These are phyloP conservation scores for Tillus elongatus DNA, from an alignment of 2,888 invertebrate species.

Conservation along the genomic window DNA sequence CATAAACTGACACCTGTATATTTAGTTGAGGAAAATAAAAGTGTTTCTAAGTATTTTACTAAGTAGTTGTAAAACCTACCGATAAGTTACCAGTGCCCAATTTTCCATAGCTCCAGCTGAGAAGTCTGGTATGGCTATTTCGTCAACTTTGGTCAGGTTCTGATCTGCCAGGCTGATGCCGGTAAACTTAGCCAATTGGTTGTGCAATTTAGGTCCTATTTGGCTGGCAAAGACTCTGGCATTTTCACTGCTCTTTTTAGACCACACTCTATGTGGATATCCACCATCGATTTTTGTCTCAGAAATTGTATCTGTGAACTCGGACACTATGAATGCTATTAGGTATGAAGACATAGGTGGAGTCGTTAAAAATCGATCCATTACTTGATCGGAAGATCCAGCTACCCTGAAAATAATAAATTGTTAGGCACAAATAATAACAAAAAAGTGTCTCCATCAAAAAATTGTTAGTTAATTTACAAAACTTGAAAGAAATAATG, in stretches of 20 bases:
- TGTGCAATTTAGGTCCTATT: constrained; percentile 42
- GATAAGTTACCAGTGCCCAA: constrained; percentile 80
- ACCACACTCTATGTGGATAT: constrained; percentile 34
- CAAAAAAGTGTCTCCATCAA: too few species aligned
- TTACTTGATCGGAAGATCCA: too few species aligned
- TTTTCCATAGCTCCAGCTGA: constrained; percentile 85
- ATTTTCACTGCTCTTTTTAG: constrained; percentile 41
- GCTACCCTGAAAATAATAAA: too few species aligned
- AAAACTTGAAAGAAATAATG: too few species aligned
- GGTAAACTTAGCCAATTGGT: constrained; percentile 50
- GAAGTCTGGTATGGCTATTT: constrained; percentile 80
- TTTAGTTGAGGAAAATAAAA: too few species aligned
- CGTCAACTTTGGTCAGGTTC: constrained; percentile 64
- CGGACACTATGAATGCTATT: constrained; percentile 74
- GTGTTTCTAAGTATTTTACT: too few species aligned
- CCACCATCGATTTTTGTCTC: not conserved
- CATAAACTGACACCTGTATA: too few species aligned
- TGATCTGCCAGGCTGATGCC: constrained; percentile 41
- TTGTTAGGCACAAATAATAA: too few species aligned
- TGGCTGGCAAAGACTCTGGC: constrained; percentile 43
- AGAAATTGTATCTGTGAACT: constrained; percentile 45
- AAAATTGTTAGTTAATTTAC: too few species aligned
- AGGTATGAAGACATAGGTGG: constrained; percentile 76
- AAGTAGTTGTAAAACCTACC: too few species aligned
- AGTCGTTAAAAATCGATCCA: constrained; percentile 41